Evolutionary conservation across 2,113 vertebrate genomes (phyloP), one percentile per base, ranked within the genome.

Genomic region (Perognathus longimembris): DNA sequence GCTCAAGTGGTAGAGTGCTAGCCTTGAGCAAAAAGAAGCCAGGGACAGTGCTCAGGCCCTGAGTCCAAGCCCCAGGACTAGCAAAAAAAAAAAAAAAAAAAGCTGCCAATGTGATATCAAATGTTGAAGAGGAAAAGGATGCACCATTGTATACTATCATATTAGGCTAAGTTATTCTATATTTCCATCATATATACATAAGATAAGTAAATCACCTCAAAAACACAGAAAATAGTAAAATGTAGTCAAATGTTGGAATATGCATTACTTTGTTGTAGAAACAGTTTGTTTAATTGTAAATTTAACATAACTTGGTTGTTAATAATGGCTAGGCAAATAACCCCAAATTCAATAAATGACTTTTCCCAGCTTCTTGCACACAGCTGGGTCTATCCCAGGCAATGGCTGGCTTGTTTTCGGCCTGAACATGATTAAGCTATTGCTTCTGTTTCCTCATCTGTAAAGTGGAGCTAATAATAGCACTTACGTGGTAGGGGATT

Each of bases 401-500:
- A 57, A 45, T 38, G 40, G 36, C 36, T 57, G 45, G 22, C 38
- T 6, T 42, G 1, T 79, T n/a, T 82, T 7, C 40, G 28, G 21
- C n/a, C 15, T 88, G 79, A 84, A 79, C n/a, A 40, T 61, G 22
- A 69, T 85, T 7, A 34, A n/a, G 2, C 30, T 70, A 4, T 77
- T 70, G 40, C 17, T 38, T 82, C 57, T 91, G 24, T 75, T 67
- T 74, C 18, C 38, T 91, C 30, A 69, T n/a, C 32, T 88, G 24
- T 75, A 70, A 95, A 88, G 54, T 91, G 30, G 30, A 59, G 45
- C 5, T n/a, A 74, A 50, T 84, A 74, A 69, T 75, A 92, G 70
- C 18, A 67, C 6, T 71, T 54, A 45, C 7, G 77, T 82, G n/a
- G 20, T 36, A 61, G 63, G 34, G 20, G 34, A 14, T 75, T 79